Conservation (phyloP, 2,113 vertebrate species). For the Gymnogyps californianus region DNA sequence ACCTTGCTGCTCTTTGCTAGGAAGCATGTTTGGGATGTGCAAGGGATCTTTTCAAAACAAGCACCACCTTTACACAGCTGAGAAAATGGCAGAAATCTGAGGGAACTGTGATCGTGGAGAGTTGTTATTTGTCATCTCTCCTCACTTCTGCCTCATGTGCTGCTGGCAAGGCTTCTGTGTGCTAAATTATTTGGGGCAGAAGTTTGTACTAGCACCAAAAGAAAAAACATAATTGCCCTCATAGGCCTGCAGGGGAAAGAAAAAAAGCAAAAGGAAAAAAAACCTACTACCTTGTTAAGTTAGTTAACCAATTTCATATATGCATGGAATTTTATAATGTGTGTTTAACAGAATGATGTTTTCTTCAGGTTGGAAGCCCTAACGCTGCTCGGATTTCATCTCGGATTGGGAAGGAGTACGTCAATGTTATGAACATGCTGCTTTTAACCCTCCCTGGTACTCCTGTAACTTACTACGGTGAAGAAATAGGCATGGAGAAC, state of each 20-base stretch:
- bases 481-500: slow-evolving; percentile 95
- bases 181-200: neutral
- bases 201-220: neutral
- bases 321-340: neutral
- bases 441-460: slow-evolving; percentile 94
- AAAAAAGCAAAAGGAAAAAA: neutral
- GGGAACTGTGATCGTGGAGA: neutral
- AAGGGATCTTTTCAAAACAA: neutral
- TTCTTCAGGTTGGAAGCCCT: slow-evolving; percentile 85
- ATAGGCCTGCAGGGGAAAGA: neutral
- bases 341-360: neutral
- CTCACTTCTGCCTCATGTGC: neutral
- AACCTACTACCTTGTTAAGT: neutral
- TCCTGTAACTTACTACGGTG: slow-evolving; percentile 92
- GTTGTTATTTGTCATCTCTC: neutral
- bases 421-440: slow-evolving; percentile 88
- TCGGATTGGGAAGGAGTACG: slow-evolving; percentile 78
- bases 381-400: slow-evolving; percentile 81
- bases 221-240: neutral
- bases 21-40: neutral
- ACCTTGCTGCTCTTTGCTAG: neutral
- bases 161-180: neutral
- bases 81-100: neutral
- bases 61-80: neutral
- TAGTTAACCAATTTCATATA: neutral